Evolutionary conservation across 2,113 vertebrate genomes (phyloP), one percentile per base, ranked within the genome.

Genomic region (Tapirus terrestris): DNA sequence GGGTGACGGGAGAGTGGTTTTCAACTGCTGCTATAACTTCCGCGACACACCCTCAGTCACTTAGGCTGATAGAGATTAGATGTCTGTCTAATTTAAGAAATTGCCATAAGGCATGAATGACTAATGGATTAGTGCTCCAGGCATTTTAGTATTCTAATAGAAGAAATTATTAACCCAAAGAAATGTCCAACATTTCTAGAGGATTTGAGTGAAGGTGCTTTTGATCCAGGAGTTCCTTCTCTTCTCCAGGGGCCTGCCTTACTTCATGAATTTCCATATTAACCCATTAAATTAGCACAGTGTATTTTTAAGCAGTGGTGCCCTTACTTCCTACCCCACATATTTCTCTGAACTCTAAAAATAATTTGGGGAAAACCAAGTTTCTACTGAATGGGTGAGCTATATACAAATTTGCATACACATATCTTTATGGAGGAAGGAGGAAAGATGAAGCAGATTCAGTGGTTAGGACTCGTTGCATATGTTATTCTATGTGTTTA

Each of bases 401-500:
- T 18, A 0, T 3, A 0, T 3, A 18, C 23, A 81, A 6, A 43
- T 6, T 45, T 45, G 6, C 36, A 21, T 4, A 31, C 67, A 25
- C 4, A 36, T 1, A 2, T 12, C 33, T 36, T 48, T 27, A 13
- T 6, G 39, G 56, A 33, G 2, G 6, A n/a, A 70, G 76, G 16
- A n/a, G 10, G 70, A 58, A 23, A 25, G 33, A 25, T 3, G 27
- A 51, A 39, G 36, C 7, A 21, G 16, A 18, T 4, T 17, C 5
- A 8, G 6, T 14, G 29, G 3, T 11, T 1, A 25, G 39, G 18
- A 31, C 60, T 5, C 1, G 27, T 8, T 45, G 16, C 31, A 1
- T 5, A 0, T 0, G 23, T n/a, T 17, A 4, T 8, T 68, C 56
- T 25, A 0, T 33, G 53, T 11, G 6, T 20, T 29, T 0, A 0